phyloP scores from a whole-genome alignment of 1,140 invertebrate species.

The Elysia chlorotica region DNA sequence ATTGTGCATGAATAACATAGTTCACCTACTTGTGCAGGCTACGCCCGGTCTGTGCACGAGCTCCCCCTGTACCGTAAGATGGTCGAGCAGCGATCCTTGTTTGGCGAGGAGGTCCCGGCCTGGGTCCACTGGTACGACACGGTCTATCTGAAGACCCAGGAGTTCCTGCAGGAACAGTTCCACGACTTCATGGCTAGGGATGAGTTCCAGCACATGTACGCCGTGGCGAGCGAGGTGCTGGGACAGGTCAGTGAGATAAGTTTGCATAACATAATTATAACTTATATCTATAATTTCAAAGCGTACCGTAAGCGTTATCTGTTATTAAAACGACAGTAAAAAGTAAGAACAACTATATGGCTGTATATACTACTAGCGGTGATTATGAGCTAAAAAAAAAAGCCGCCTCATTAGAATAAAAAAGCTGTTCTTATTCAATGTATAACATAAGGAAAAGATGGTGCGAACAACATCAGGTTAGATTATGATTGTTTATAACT shows the following conservation, averaged over 20 bases:
- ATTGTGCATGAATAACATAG: too few species aligned
- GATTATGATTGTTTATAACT: too few species aligned
- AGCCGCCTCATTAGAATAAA: neutral
- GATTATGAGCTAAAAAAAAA: neutral
- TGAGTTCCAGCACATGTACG: slow-evolving; percentile 31
- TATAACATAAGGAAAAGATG: too few species aligned
- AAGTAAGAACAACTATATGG: neutral
- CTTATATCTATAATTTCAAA: too few species aligned
- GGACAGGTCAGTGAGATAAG: slow-evolving; percentile 30
- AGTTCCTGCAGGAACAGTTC: slow-evolving; percentile 30
- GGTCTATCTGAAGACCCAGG: slow-evolving; percentile 11
- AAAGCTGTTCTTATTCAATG: too few species aligned
- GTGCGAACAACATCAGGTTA: too few species aligned
- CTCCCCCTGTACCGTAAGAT: slow-evolving; percentile 16
- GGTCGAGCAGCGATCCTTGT: neutral
- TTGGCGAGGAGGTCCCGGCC: neutral
- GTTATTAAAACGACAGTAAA: too few species aligned
- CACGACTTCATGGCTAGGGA: slow-evolving; percentile 28
- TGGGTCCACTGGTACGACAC: slow-evolving; percentile 10
- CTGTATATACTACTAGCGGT: neutral
- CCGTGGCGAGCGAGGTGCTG: slow-evolving; percentile 27
- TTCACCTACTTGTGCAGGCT: too few species aligned
- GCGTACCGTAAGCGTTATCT: too few species aligned
- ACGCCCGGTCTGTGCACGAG: slow-evolving; percentile 11
- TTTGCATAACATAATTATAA: too few species aligned